These are phyloP conservation scores for Drosophila pruinosa DNA, from an alignment of 1,140 invertebrate species.

Conservation along the genomic window DNA sequence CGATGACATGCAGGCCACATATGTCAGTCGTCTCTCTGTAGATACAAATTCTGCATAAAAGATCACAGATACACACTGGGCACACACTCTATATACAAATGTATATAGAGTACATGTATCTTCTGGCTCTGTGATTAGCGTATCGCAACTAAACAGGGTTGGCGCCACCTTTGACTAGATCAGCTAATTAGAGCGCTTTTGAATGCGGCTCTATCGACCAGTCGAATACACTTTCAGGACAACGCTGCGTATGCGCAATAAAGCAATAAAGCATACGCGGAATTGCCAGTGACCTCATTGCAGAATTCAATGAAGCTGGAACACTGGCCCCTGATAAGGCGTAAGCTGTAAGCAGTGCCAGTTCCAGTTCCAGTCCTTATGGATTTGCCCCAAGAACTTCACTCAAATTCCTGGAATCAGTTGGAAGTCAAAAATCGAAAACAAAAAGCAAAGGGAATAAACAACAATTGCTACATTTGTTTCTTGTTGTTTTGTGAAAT, in stretches of 20 bases:
- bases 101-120: slow-evolving; percentile 11
- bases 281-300: slow-evolving; percentile 52
- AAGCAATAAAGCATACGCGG: background rate
- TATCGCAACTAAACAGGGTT: slow-evolving; percentile 12
- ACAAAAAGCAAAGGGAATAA: background rate
- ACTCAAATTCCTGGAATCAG: background rate
- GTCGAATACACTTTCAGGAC: background rate
- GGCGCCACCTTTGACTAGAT: slow-evolving; percentile 22
- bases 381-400: no score
- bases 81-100: background rate
- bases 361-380: no score
- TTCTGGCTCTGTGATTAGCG: slow-evolving; percentile 28
- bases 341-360: no score
- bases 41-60: background rate
- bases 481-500: slow-evolving; percentile 28
- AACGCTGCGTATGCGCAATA: background rate
- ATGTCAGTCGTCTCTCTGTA: slow-evolving; percentile 27
- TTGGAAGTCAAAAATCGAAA: background rate
- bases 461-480: background rate
- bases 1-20: slow-evolving; percentile 46
- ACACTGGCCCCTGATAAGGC: no score
- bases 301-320: no score
- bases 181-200: background rate
- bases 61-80: background rate
- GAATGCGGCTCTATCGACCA: no score